Percentiles rank a stretch among this genome's conserved stretches.
phyloP scores from a whole-genome alignment of 2,888 invertebrate species.

The Drosophila tanythrix region DNA sequence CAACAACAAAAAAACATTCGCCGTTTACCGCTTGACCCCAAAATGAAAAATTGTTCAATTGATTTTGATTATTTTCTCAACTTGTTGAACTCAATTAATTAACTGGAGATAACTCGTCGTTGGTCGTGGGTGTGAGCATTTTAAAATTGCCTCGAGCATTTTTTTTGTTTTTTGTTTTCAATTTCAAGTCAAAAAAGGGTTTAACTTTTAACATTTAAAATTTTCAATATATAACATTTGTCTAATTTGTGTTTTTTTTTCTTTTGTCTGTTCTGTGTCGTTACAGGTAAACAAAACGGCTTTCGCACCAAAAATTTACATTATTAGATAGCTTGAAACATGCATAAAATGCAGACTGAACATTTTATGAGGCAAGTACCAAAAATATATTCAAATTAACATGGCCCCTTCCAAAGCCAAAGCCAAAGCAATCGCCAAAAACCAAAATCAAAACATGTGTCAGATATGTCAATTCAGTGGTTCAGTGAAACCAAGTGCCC shows the following conservation, averaged over 20 bases:
- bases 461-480: slow-evolving; percentile 71
- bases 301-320: slow-evolving; percentile 10
- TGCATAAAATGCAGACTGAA: slow-evolving; percentile 47
- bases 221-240: neutral
- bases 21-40: slow-evolving; percentile 71
- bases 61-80: slow-evolving; percentile 81
- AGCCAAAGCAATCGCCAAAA: slow-evolving; percentile 40
- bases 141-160: slow-evolving; percentile 38
- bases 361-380: slow-evolving; percentile 70
- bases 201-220: slow-evolving; percentile 4
- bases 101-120: slow-evolving; percentile 72
- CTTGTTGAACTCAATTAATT: slow-evolving; percentile 83
- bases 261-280: slow-evolving; percentile 25
- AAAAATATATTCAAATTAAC: slow-evolving; percentile 76
- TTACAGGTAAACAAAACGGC: slow-evolving; percentile 60
- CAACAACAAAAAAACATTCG: slow-evolving; percentile 3
- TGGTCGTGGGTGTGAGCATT: slow-evolving; percentile 31
- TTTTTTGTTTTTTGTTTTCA: neutral
- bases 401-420: slow-evolving; percentile 51
- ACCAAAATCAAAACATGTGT: slow-evolving; percentile 72
- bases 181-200: neutral
- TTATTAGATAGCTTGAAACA: slow-evolving; percentile 21
- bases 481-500: slow-evolving; percentile 27
- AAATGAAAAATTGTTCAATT: slow-evolving; percentile 64
- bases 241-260: slow-evolving; percentile 13